These are phyloP conservation scores for Fulica atra DNA, from an alignment of 2,113 vertebrate genomes.

Conservation along the genomic window DNA sequence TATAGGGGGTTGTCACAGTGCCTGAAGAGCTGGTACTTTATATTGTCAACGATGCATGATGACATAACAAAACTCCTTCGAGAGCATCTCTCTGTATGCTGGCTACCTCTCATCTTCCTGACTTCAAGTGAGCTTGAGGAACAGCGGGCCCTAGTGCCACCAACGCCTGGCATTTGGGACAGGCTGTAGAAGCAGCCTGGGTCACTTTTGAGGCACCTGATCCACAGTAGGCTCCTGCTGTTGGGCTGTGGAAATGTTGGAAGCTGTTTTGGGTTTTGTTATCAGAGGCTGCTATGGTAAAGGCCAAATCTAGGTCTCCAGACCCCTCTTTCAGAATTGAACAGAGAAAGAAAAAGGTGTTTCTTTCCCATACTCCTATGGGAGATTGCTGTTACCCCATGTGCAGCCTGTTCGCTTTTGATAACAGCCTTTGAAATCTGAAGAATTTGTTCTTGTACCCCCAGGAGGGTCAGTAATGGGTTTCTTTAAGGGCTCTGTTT, in stretches of 20 bases:
- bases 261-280: neutral
- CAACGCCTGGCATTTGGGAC: accelerated
- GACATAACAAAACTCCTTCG: neutral
- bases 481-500: neutral
- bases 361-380: neutral
- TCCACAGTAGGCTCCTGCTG: neutral
- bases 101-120: neutral
- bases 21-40: neutral
- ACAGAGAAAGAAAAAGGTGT: neutral
- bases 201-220: neutral
- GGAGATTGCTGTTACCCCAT: neutral
- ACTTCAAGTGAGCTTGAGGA: neutral
- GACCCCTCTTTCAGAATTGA: neutral
- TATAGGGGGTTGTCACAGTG: neutral
- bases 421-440: neutral
- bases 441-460: neutral
- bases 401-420: neutral
- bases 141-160: accelerated
- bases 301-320: neutral
- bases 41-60: neutral
- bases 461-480: neutral
- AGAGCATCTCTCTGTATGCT: neutral
- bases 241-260: neutral
- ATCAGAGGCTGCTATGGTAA: neutral
- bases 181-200: neutral